A percentile compares a stretch with the other conserved stretches of the same genome.
Conservation (phyloP, 2,888 invertebrate genomes). For the Aleiodes leptofemur region DNA sequence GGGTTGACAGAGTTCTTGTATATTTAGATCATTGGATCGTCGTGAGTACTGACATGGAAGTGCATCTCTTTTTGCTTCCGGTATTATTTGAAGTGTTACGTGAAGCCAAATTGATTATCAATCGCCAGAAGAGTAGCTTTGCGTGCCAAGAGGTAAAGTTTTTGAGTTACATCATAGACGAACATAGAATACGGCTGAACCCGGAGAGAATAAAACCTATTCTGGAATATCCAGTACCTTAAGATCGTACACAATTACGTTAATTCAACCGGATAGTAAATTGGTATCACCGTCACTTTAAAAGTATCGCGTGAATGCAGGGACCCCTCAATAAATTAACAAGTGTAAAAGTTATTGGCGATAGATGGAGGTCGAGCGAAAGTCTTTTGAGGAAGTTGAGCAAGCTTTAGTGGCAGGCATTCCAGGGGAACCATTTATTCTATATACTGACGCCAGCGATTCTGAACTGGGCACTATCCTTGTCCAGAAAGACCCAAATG, state of each 20-base stretch:
- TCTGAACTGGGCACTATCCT: constrained; percentile 50
- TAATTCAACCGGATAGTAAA: no score
- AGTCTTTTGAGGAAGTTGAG: constrained; percentile 41
- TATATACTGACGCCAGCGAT: constrained; percentile 52
- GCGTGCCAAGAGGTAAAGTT: constrained; percentile 29
- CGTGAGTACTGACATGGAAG: constrained; percentile 41
- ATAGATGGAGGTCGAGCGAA: constrained; percentile 43
- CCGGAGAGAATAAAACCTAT: constrained; percentile 49
- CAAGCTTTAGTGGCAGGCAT: constrained; percentile 22
- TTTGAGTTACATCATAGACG: constrained; percentile 47
- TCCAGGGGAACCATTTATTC: constrained; percentile 27
- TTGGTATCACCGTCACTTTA: no score
- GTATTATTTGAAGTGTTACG: background rate
- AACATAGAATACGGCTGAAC: constrained; percentile 47
- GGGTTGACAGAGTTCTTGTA: constrained; percentile 3
- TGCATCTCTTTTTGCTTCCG: constrained; percentile 34
- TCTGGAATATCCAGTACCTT: background rate
- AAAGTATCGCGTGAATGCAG: constrained; percentile 41
- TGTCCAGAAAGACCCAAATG: constrained; percentile 44
- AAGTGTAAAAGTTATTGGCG: constrained; percentile 40
- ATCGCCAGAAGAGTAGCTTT: no score
- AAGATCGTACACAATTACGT: no score
- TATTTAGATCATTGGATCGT: constrained; percentile 47
- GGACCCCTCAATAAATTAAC: constrained; percentile 45
- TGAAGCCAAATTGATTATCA: no score